Evolutionary conservation across 2,113 vertebrate genomes (phyloP), one percentile per base, ranked within the genome.

Genomic region (Dicaeum eximium): DNA sequence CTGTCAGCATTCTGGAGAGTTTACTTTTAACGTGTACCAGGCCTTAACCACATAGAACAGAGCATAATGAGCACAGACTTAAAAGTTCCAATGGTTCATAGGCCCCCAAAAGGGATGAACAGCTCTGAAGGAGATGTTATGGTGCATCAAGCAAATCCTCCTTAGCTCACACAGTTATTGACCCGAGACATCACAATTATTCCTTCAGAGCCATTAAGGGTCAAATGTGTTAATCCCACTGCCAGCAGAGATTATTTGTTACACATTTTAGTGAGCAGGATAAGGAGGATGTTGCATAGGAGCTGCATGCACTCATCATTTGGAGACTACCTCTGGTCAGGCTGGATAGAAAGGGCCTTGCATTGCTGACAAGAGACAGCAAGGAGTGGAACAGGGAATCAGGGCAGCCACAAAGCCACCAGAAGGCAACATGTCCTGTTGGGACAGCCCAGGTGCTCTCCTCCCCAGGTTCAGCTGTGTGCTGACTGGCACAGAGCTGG

Each of bases 161-260:
- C 84, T 86, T 94, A 95, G 70, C 72, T 97, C 95, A 93, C 78
- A 77, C 65, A 95, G 86, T 94, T 95, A 92, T 48, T 95, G 92
- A 97, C 88, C 94, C 81, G 38, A 98, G 91, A 96, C 90, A 88
- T 83, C 78, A 83, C 60, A 53, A 79, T 83, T 95, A 91, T 94
- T 92, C 83, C 85, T 96, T 95, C 86, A 78, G 96, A 96, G 93
- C 71, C 96, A 93, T 95, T 88, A 95, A 93, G 89, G 96, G 90
- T 96, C 93, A 96, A 78, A 77, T 77, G 73, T 80, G 73, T 93
- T 97, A 96, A 97, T 95, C 94, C 95, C 80, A 82, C 88, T 93
- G 95, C 92, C 92, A 88, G 58, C 77, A 79, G 89, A 85, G 85
- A 96, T 96, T 92, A 97, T 94, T 81, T 96, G 90, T 93, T 96